Evolutionary conservation across 1,140 invertebrate species (phyloP), one percentile per base, ranked within the genome.

Genomic region (Zaprionus ornatus): DNA sequence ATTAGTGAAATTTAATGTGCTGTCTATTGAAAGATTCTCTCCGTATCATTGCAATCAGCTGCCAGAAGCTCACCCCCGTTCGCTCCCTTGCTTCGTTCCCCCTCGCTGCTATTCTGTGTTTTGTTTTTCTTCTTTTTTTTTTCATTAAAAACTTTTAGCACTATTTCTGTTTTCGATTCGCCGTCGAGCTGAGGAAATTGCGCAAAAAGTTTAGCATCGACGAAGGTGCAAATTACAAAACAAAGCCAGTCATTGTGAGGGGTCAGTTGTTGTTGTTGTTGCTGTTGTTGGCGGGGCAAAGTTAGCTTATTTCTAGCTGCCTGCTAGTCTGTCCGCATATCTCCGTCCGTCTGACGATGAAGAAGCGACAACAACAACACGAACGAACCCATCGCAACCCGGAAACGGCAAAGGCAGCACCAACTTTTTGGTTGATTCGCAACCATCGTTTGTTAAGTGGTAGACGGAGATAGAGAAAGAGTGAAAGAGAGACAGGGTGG

Each of bases 1-100:
- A 86, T 88, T 87, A 88, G 84, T 87, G 80, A 77, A 87, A 88
- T 83, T 83, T 83, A 87, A 87, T 87, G 82, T 84, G 66, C 66
- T 77, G 65, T 82, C 79, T 82, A 82, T 79, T 21, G 52, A 48
- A 45, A 48, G 54, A 66, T 52, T 64, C 40, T 64, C 21, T 52
- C 12, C 54, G 69, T 68, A 74, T 68, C 57, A 74, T 68, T 74
- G 67, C 50, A 59, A 29, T 37, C 65, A 62, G 23, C 29, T 48
- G 55, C 29, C 52, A 42, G 54, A 4, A 19, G 17, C 25, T 27
- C 25, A 27, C 25, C 25, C 15, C 17, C 6, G 17, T 40, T 23
- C 25, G 3, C 17, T 32, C 23, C 10, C 2, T 5, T 5, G 7
- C 21, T 2, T 2, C 52, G n/a, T 9, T 17, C 29, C 54, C 3